Evolutionary conservation across 2,888 invertebrate genomes (phyloP), one percentile per base, ranked within the genome.

Genomic region (Hololepta plana): DNA sequence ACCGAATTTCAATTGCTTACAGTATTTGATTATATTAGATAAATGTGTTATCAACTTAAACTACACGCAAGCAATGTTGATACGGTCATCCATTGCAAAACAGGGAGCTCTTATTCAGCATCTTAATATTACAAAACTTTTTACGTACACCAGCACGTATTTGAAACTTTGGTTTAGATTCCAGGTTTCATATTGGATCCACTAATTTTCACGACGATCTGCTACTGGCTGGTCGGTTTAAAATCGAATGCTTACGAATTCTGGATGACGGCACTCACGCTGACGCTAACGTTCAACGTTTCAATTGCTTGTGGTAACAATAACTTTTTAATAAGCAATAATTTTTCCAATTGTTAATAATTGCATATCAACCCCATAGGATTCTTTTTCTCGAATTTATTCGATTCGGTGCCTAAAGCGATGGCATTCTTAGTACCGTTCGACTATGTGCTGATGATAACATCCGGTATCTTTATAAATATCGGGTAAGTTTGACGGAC

Each of bases 141-240:
- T 24, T 15, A 14, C 9, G 9, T 9, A 7, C 8, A 5, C 10
- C 8, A 7, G 5, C 10, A 11, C 8, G 21, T 5, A 5, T 5
- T n/a, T n/a, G 9, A 14, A n/a, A 9, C 5, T 33, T 29, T 32
- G 35, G 46, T 51, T 31, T 50, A 87, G 87, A 55, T 84, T 32
- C 91, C 93, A 4, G 82, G 84, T 15, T 64, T 87, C 45, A 62
- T 88, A 29, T 40, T 87, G 9, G 84, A 91, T 43, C 84, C 91
- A 1, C 45, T 81, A 4, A 43, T 88, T 27, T 91, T 90, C 55
- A 72, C 73, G 1, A 49, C 72, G 23, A 72, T 91, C 39, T 68
- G 79, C 29, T 93, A 93, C 54, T 88, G 79, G 75, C 61, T 91
- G 41, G 71, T 81, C 4, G 88, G 87, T n/a, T 56, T 87, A 5